Conservation (phyloP, 2,888 invertebrate species). For the Torymus texanus region DNA sequence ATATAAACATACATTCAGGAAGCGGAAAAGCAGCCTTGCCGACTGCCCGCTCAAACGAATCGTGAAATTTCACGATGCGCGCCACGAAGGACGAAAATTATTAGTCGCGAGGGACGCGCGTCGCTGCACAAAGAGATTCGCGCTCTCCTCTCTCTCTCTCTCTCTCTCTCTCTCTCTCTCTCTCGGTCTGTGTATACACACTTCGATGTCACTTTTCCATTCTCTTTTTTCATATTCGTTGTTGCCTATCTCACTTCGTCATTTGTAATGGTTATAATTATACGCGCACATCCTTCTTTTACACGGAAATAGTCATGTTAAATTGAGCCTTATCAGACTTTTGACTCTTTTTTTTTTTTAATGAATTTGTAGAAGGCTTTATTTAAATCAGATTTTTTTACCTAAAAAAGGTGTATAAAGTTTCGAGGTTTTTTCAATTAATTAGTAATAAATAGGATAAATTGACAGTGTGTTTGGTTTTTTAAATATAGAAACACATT, state of each 20-base stretch:
- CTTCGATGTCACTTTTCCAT: neutral
- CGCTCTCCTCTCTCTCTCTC: no score
- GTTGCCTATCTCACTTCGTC: neutral
- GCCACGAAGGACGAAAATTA: slow-evolving; percentile 43
- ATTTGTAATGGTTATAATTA: slow-evolving; percentile 13
- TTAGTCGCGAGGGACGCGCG: slow-evolving; percentile 6
- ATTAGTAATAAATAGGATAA: no score
- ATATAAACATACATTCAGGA: neutral
- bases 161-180: no score
- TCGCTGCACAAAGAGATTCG: slow-evolving; percentile 9
- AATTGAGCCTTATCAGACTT: neutral
- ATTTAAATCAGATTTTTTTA: no score
- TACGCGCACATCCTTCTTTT: slow-evolving; percentile 21
- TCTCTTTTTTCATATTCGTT: neutral
- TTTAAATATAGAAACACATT: no score
- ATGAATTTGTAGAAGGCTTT: no score
- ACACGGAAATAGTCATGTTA: slow-evolving; percentile 23
- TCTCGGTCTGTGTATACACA: no score
- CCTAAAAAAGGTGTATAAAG: no score
- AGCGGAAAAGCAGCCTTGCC: slow-evolving; percentile 39
- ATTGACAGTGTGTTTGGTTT: no score
- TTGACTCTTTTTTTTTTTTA: neutral
- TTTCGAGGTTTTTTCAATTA: no score
- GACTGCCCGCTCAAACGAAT: neutral
- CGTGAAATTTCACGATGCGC: neutral